Base-by-base conservation (phyloP, 2,888 invertebrate genomes). In the Pyrochroa serraticornis region DNA sequence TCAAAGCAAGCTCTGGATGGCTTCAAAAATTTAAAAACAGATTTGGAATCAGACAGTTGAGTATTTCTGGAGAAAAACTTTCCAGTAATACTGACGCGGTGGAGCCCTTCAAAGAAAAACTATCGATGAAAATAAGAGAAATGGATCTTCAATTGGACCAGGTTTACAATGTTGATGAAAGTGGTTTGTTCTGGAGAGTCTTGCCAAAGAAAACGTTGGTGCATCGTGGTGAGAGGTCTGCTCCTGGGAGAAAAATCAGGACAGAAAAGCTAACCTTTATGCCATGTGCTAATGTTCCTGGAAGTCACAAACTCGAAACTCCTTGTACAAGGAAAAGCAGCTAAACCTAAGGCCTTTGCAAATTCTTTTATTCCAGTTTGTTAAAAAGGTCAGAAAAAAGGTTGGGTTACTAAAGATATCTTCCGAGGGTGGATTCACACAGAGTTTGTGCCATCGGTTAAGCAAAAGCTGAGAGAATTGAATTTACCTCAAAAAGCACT, bases 241-340 rank as follows among this genome's bases (percentile, higher is more conserved):
- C 52, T 6, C 58, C 60, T 10, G 66, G 69, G 13, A 39, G 34
- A 9, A 70, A 70, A 65, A 14, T 55, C 0, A 59, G 45, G 5
- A 71, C 70, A 49, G 68, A 70, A 10, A 43, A 68, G 13, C 53
- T 72, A 1, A 71, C 69, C 31, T 46, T 69, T 6, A 61, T 71
- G 62, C 45, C 63, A 6, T 73, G 72, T 48, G 63, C 67, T n/a
- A 73, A 72, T 58, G 65, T 66, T 6, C 39, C 56, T 36, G 71
- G 70, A 0, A 68, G 60, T 7, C 67, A 72, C 42, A 70, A 58
- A 58, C 42, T 72, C n/a, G 10, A 64, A 63, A 7, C 57, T 70
- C 31, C 48, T 68, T 9, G 36, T 70, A 7, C 67, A 73, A 48
- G 68, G 71, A 2, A 72, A 70, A 60, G 62, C 65, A 9, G 63